Percentiles rank a stretch among this genome's conserved stretches.
These are phyloP conservation scores for Ptiloglossa arizonensis DNA, from an alignment of 1,140 invertebrate genomes.

Conservation along the genomic window DNA sequence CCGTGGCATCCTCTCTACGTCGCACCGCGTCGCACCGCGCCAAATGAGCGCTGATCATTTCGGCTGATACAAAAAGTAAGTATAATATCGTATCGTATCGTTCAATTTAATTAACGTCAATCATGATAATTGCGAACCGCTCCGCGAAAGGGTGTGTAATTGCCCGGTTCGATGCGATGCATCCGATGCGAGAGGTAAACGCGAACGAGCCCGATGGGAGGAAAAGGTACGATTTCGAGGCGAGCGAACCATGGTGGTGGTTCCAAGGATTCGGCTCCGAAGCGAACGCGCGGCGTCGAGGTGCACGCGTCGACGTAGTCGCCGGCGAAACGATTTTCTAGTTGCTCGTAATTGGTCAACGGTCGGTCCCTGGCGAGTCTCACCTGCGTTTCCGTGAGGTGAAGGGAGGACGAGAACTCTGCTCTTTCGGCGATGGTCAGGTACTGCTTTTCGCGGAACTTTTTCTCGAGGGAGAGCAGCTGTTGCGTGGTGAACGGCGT, in stretches of 20 bases:
- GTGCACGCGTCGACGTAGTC: neutral
- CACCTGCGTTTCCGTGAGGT: slow-evolving; percentile 97
- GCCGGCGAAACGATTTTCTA: neutral
- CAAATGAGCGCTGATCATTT: slow-evolving; percentile 17
- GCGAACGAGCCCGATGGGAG: slow-evolving; percentile 36
- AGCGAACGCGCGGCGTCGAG: neutral
- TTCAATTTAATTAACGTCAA: slow-evolving; percentile 53
- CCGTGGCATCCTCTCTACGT: too few species aligned
- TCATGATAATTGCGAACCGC: slow-evolving; percentile 40
- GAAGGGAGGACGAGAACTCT: slow-evolving; percentile 96
- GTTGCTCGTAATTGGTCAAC: neutral
- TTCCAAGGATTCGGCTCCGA: too few species aligned
- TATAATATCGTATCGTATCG: slow-evolving; percentile 32
- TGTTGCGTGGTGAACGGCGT: slow-evolving; percentile 98
- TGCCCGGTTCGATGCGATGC: slow-evolving; percentile 21
- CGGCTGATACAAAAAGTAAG: slow-evolving; percentile 31
- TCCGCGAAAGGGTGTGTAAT: slow-evolving; percentile 34
- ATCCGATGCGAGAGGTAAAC: slow-evolving; percentile 11
- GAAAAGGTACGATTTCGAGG: too few species aligned
- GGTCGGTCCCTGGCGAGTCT: slow-evolving; percentile 46
- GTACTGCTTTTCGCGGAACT: slow-evolving; percentile 98
- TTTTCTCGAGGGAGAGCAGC: slow-evolving; percentile 94
- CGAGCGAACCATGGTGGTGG: too few species aligned
- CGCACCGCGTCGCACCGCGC: neutral
- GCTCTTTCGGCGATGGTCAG: slow-evolving; percentile 97